Evolutionary conservation across 1,140 invertebrate species (phyloP).

Genomic region (Agrypnia vestita): DNA sequence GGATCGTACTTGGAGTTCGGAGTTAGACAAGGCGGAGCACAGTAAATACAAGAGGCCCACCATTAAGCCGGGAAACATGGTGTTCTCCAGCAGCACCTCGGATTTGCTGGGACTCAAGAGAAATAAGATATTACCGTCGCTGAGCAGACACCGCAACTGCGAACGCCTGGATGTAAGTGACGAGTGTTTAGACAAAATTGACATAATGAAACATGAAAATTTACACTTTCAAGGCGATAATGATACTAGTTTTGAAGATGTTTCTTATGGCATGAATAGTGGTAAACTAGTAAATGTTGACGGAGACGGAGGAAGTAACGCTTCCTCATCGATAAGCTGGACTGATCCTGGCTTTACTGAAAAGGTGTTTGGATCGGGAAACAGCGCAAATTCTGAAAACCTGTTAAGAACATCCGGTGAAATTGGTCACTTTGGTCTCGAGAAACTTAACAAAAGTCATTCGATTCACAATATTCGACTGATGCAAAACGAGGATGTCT

Average conservation of each 20-base stretch:
- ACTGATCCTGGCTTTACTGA: conserved; percentile 37
- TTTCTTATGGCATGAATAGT: conserved; percentile 15
- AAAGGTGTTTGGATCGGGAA: conserved; percentile 23
- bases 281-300: conserved; percentile 11
- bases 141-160: conserved; percentile 50
- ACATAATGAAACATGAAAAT: conserved; percentile 51
- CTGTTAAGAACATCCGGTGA: conserved; percentile 20
- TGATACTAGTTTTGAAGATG: conserved; percentile 50
- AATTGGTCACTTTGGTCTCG: conserved; percentile 35
- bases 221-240: conserved; percentile 37
- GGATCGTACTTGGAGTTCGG: conserved; percentile 43
- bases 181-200: conserved; percentile 49
- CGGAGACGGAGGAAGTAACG: background rate
- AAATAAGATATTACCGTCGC: conserved; percentile 61
- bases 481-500: conserved; percentile 43
- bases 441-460: conserved; percentile 40
- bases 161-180: conserved; percentile 51
- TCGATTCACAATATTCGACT: conserved; percentile 49
- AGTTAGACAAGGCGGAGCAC: conserved; percentile 41
- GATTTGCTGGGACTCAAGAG: conserved; percentile 65
- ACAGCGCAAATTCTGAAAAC: conserved; percentile 32
- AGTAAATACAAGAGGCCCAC: conserved; percentile 25
- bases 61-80: conserved; percentile 50
- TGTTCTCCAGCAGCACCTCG: conserved; percentile 65
- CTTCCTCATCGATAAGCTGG: conserved; percentile 35